Evolutionary conservation across 2,888 invertebrate species (phyloP), one percentile per base, ranked within the genome.

Genomic region (Helobdella robusta): DNA sequence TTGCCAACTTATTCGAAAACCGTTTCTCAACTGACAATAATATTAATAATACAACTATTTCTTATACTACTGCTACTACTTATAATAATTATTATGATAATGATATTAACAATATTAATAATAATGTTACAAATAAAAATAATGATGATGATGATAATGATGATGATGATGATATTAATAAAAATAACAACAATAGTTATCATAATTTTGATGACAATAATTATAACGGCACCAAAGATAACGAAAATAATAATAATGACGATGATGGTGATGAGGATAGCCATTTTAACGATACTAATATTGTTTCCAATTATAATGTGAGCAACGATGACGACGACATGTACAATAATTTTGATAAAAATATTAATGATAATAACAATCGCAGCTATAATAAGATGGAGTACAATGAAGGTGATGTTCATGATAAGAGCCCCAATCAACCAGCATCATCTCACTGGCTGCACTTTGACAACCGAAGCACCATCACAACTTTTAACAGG

Each of bases 101-200:
- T n/a, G n/a, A n/a, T n/a, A n/a, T n/a, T 25, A 50, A 50, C 50
- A 50, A 50, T 18, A n/a, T n/a, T n/a, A n/a, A n/a, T n/a, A 50
- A 50, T 18, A 50, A 50, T 25, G 25, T 23, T 25, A 50, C n/a
- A n/a, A 50, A 50, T 25, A 50, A 50, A n/a, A 50, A 50, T 25
- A 50, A 50, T 18, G 25, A 5, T 18, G 25, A 50, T 18, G 25
- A 5, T 18, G 25, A 5, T 18, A 50, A 5, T 18, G 25, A 18
- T 18, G 25, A 50, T 18, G 25, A 50, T 25, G 25, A 50, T 25
- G 25, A 18, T 18, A 8, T 23, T 25, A 50, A 50, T 25, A 50
- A 50, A 6, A 50, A 5, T 18, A 50, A 50, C n/a, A 50, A 5
- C n/a, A 50, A 8, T 18, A 18, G 4, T 50, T 23, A 18, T 18